These are phyloP conservation scores for Drosophila malerkotliana DNA, from an alignment of 1,140 invertebrate species.

Conservation along the genomic window DNA sequence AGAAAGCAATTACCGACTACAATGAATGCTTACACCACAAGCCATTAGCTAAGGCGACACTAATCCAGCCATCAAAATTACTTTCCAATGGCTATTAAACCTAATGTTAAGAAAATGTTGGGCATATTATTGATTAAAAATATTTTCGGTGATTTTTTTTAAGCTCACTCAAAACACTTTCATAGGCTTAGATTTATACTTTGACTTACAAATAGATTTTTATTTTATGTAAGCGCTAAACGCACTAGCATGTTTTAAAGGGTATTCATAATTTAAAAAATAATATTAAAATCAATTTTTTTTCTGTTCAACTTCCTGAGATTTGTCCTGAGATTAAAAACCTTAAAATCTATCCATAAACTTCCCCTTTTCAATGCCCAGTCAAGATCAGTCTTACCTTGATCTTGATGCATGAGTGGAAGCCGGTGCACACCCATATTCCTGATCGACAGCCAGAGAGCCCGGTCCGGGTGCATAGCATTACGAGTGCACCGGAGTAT, in stretches of 20 bases:
- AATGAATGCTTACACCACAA: constrained; percentile 23
- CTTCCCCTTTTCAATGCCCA: constrained; percentile 3
- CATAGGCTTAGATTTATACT: too few species aligned
- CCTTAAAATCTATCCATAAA: not conserved
- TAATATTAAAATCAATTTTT: too few species aligned
- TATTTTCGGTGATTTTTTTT: too few species aligned
- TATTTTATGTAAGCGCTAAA: too few species aligned
- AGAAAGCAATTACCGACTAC: constrained; percentile 74
- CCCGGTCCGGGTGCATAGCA: constrained; percentile 28
- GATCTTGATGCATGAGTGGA: constrained; percentile 52
- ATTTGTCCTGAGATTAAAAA: constrained; percentile 7
- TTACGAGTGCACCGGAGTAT: constrained; percentile 20
- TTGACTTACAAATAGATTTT: too few species aligned
- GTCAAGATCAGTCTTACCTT: constrained; percentile 28
- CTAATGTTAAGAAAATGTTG: constrained; percentile 4
- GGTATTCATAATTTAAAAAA: too few species aligned
- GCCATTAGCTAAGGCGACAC: constrained; percentile 78
- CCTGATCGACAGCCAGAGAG: constrained; percentile 23
- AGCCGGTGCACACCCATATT: constrained; percentile 40
- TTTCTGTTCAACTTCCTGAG: constrained; percentile 3
- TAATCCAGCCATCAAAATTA: constrained; percentile 65
- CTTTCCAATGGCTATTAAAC: constrained; percentile 36
- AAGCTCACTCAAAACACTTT: too few species aligned
- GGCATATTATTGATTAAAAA: too few species aligned
- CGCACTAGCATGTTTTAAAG: too few species aligned